phyloP scores from a whole-genome alignment of 2,113 vertebrate species.

The Oplegnathus fasciatus region DNA sequence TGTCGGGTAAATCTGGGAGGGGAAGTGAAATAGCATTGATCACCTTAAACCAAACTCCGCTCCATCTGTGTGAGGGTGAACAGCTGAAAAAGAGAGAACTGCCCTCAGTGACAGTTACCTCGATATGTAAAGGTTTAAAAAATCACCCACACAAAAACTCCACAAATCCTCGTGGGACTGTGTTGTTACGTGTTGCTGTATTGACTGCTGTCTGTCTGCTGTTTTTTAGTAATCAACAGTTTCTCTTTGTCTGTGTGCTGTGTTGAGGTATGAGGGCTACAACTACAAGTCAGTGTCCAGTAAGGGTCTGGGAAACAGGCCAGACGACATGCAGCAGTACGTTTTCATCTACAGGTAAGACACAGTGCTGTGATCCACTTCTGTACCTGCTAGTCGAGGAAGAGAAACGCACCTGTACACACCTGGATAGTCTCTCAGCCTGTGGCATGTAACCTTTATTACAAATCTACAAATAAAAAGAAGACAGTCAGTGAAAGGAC shows the following conservation, averaged over 20 bases:
- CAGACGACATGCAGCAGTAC: conserved; percentile 62
- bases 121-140: too few species aligned
- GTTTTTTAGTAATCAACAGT: neutral
- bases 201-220: neutral
- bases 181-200: too few species aligned
- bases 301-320: conserved; percentile 51
- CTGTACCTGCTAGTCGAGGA: neutral
- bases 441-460: neutral
- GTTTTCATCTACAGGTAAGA: conserved; percentile 78
- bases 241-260: conserved; percentile 22
- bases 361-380: too few species aligned
- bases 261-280: conserved; percentile 54
- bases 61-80: too few species aligned
- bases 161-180: neutral
- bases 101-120: too few species aligned
- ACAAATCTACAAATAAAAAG: neutral
- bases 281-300: conserved; percentile 47
- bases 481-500: too few species aligned
- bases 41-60: too few species aligned
- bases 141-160: too few species aligned
- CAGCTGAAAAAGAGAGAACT: too few species aligned
- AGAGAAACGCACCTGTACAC: neutral
- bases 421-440: neutral
- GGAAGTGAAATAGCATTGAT: neutral
- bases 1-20: neutral